Percentiles rank a stretch among this genome's conserved stretches.
phyloP scores from a whole-genome alignment of 2,113 vertebrate species.

The Carollia perspicillata region DNA sequence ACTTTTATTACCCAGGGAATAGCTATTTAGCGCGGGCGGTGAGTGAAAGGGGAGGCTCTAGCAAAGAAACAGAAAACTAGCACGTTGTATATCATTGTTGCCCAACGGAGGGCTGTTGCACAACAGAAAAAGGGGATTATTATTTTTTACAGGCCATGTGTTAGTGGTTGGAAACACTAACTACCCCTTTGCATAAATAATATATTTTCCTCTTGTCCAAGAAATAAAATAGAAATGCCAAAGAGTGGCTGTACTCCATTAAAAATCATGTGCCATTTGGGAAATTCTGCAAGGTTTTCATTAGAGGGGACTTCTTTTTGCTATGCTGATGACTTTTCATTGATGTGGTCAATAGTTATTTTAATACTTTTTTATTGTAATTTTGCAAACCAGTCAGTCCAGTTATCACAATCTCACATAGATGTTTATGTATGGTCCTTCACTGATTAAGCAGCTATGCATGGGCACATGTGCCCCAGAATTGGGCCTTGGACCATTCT shows the following conservation, averaged over 20 bases:
- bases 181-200: slow-evolving; percentile 56
- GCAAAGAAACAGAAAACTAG: slow-evolving; percentile 57
- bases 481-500: background rate
- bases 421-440: background rate
- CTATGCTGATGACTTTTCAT: slow-evolving; percentile 30
- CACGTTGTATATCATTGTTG: slow-evolving; percentile 33
- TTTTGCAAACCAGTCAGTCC: slow-evolving; percentile 16
- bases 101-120: slow-evolving; percentile 38
- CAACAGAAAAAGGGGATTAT: slow-evolving; percentile 56
- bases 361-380: background rate
- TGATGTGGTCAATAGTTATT: slow-evolving; percentile 26
- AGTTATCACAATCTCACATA: background rate
- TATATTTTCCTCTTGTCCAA: slow-evolving; percentile 58
- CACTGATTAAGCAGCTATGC: background rate
- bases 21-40: slow-evolving; percentile 45
- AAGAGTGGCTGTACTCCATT: slow-evolving; percentile 53
- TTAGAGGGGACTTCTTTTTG: slow-evolving; percentile 30
- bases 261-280: slow-evolving; percentile 57
- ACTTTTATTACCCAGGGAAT: slow-evolving; percentile 57
- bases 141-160: slow-evolving; percentile 47
- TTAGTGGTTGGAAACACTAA: slow-evolving; percentile 64
- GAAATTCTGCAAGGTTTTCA: slow-evolving; percentile 57
- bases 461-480: background rate
- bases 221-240: slow-evolving; percentile 62
- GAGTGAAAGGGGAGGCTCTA: slow-evolving; percentile 21